phyloP scores from a whole-genome alignment of 2,113 vertebrate genomes.

The Myocastor coypus region DNA sequence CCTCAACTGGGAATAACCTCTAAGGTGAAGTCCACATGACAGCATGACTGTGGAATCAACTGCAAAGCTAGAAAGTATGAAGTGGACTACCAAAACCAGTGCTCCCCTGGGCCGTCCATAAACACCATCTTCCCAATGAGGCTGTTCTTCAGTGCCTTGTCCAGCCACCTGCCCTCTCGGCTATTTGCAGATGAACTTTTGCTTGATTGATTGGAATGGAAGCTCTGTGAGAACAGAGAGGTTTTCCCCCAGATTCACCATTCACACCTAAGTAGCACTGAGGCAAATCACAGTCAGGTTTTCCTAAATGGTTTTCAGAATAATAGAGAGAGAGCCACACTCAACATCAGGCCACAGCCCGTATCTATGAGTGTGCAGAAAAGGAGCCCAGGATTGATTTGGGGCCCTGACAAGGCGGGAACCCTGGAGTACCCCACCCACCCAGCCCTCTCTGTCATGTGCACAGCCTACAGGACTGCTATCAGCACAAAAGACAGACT shows the following conservation, averaged over 20 bases:
- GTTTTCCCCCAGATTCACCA: neutral
- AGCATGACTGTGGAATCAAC: neutral
- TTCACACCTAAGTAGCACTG: neutral
- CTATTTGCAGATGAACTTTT: neutral
- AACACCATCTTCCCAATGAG: neutral
- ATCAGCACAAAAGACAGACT: neutral
- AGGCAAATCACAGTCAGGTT: neutral
- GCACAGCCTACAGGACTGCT: neutral
- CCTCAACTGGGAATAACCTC: neutral
- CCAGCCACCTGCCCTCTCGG: neutral
- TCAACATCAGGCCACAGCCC: neutral
- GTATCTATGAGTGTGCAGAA: neutral
- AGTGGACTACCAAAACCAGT: neutral
- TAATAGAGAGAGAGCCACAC: neutral
- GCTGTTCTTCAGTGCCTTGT: no score
- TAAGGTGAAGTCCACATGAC: neutral
- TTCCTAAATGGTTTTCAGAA: slow-evolving; percentile 40
- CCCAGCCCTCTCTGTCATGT: neutral
- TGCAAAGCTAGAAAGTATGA: neutral
- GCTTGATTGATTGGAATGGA: neutral
- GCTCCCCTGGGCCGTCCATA: neutral
- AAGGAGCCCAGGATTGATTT: neutral
- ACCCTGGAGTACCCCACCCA: no score
- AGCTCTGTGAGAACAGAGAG: neutral
- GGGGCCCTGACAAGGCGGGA: neutral